Base-by-base conservation (phyloP, 2,797 vertebrate genomes). In the Takifugu rubripes region DNA sequence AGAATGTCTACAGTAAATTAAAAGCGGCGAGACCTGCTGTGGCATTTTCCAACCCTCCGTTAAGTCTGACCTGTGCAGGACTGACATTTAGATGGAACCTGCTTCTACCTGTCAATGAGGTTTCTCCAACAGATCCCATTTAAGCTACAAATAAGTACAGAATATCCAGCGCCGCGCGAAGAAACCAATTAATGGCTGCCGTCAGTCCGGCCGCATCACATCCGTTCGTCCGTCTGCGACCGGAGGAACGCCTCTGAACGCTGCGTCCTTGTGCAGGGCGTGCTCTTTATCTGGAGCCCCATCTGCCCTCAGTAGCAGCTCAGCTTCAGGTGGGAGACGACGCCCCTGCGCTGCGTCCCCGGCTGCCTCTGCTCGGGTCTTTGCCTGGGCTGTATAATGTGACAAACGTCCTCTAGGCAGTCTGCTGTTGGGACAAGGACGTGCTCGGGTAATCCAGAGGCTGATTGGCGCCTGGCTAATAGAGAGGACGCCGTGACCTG, bases 321-420 rank as follows among this genome's bases (percentile, higher is more conserved):
- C 64, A 3, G 77, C 75, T 69, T 83, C 80, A 82, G 82, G 75
- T 66, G 70, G 66, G 70, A 79, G 70, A 74, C 82, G 56, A 72
- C 71, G 66, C 77, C 73, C 14, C 83, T 63, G 70, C 68, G 45
- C 69, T 78, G 76, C 75, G 67, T 77, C 79, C 83, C 65, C 61
- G 25, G 56, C 74, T 74, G 80, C 85, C 78, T 85, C 70, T 71
- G 59, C 64, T 75, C 45, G 64, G 78, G 78, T 76, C 75, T 78
- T 25, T 78, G 87, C 89, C 17, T 90, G 80, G 84, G 69, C 85
- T 84, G 90, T 85, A 82, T 90, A 90, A 89, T 88, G 84, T 81
- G 82, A 25, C 6, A 59, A 74, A 68, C 78, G 81, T 83, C 85
- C 84, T 90, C 85, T 87, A 83, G 89, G 88, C 82, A 76, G 82